Base-by-base conservation (phyloP, 2,888 invertebrate species). In the Drosophila kuntzei region DNA sequence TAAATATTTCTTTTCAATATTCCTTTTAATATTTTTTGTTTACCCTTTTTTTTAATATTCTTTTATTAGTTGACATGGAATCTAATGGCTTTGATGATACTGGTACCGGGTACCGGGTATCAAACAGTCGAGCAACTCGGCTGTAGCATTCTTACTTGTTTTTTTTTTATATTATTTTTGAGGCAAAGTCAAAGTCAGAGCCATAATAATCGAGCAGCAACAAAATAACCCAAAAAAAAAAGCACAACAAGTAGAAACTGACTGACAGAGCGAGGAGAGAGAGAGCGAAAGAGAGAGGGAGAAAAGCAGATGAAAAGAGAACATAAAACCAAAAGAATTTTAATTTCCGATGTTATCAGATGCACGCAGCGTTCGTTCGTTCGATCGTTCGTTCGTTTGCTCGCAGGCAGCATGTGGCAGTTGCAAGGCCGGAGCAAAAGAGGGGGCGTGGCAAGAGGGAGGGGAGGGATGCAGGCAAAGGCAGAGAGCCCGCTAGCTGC, bases 331-430 rank as follows among this genome's bases (percentile, higher is more conserved):
- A 84, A 89, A 90, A 89, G 90, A 89, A 89, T 90, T 89, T 89
- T 89, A 89, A 89, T 89, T 89, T 90, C 90, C 83, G 89, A 89
- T 89, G 89, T 89, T 90, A 89, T 89, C 89, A 87, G 86, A 87
- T 87, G 86, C 86, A 87, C 86, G 90, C 89, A 89, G 89, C 76
- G 64, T 67, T 66, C 36, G 62, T 44, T 27, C 1, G 27, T 8
- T 47, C 54, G 64, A n/a, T 58, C 68, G 61, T 43, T 49, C 22
- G 22, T 1, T 25, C 6, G 25, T 27, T 27, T 55, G 64, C 25
- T 58, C 65, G 58, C 54, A 70, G 36, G 57, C 71, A 57, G 66
- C 65, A 78, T 68, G 71, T 64, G 69, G 62, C 61, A 36, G 34
- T 16, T 80, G 87, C 88, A 86, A 88, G 81, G 81, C 88, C 88